Evolutionary conservation across 2,113 vertebrate species (phyloP).

Genomic region (Haplotaxodon microlepis): DNA sequence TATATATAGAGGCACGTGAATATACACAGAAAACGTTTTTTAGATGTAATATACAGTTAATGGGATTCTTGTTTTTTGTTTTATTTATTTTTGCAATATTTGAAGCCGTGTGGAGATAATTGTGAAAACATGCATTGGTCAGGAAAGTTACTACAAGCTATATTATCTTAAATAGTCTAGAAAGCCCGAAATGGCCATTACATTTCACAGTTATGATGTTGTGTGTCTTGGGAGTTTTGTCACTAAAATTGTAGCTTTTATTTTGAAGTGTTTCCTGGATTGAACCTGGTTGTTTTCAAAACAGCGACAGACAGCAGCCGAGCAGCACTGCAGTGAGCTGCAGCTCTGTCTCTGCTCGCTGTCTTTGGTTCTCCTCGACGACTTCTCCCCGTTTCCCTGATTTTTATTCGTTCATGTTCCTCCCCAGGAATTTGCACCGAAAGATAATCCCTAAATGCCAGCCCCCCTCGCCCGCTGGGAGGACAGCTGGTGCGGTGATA

Average conservation of each 20-base stretch:
- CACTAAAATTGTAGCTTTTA: not conserved
- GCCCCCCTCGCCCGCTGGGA: not conserved
- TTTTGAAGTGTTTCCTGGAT: not conserved
- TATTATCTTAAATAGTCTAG: not conserved
- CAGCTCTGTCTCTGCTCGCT: not conserved
- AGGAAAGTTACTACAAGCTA: accelerated
- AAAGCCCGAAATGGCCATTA: not conserved
- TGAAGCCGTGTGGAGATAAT: not conserved
- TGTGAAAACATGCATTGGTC: not conserved
- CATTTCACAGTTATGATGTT: not conserved
- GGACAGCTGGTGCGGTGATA: conserved; percentile 28
- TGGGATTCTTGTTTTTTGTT: not conserved
- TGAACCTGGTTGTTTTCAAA: not conserved
- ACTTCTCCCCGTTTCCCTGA: not conserved
- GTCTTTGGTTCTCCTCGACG: not conserved
- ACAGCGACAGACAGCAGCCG: not conserved
- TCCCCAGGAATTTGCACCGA: not conserved
- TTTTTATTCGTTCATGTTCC: not conserved
- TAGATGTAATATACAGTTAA: not conserved
- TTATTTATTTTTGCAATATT: not conserved
- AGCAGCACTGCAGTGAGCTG: conserved; percentile 45
- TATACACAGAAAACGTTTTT: not conserved
- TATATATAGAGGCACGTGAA: not conserved
- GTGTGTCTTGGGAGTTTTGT: not conserved
- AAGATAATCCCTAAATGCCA: not conserved